Percentiles rank a stretch among this genome's conserved stretches.
Conservation (phyloP, 2,113 vertebrate species). For the Carassius gibelio region DNA sequence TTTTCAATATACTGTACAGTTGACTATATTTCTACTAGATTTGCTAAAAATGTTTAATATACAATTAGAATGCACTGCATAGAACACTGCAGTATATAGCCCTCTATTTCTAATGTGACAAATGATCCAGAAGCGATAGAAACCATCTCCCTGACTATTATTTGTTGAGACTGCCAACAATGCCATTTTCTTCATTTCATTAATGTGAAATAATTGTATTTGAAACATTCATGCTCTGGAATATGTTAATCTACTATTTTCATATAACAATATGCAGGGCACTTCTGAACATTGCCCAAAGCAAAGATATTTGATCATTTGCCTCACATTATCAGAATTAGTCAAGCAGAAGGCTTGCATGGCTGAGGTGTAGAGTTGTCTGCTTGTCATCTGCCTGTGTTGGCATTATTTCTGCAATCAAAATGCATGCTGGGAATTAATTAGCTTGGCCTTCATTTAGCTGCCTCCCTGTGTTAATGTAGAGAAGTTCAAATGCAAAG, state of each 20-base stretch:
- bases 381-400: slow-evolving; percentile 17
- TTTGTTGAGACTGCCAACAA: background rate
- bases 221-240: background rate
- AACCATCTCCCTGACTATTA: background rate
- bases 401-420: slow-evolving; percentile 27
- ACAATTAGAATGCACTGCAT: background rate
- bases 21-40: background rate
- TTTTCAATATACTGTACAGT: background rate
- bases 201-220: background rate
- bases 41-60: background rate
- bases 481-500: slow-evolving; percentile 30
- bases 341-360: background rate
- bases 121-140: background rate
- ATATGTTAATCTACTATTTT: background rate
- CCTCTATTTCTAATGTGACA: background rate
- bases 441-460: slow-evolving; percentile 36
- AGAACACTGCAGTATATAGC: background rate
- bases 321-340: slow-evolving; percentile 10
- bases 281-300: background rate
- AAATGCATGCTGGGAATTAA: slow-evolving; percentile 39
- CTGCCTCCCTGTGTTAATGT: slow-evolving; percentile 30
- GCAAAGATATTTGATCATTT: background rate
- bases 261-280: background rate
- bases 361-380: slow-evolving; percentile 16
- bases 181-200: background rate